phyloP scores from a whole-genome alignment of 2,797 vertebrate genomes.

The Gallirallus australis region DNA sequence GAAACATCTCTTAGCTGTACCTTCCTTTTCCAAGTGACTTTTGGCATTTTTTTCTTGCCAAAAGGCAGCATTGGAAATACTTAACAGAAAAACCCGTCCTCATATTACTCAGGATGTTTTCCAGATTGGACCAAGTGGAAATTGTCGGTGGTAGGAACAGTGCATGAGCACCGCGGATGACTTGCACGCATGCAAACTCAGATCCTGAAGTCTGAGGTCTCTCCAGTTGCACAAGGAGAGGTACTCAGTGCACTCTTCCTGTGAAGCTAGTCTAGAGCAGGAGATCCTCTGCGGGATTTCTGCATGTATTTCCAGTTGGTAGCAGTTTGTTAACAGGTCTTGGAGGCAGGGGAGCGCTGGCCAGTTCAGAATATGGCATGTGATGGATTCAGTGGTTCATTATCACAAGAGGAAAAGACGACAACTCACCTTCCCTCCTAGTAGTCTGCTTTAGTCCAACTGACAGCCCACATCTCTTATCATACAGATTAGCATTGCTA shows the following conservation, averaged over 20 bases:
- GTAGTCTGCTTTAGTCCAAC: neutral
- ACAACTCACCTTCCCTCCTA: neutral
- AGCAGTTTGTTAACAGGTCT: neutral
- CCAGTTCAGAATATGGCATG: neutral
- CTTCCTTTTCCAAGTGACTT: constrained; percentile 67
- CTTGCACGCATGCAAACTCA: neutral
- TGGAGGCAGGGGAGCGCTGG: neutral
- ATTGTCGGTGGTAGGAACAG: constrained; percentile 49
- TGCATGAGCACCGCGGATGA: neutral
- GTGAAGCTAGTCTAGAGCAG: neutral
- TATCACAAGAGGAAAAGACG: neutral
- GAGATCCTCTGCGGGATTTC: neutral
- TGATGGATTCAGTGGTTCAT: neutral
- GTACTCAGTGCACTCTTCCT: neutral
- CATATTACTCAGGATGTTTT: constrained; percentile 68
- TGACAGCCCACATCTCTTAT: neutral
- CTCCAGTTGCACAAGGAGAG: neutral
- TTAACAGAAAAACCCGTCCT: constrained; percentile 63
- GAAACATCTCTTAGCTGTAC: neutral
- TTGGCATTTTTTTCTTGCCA: constrained; percentile 48
- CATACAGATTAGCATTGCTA: neutral
- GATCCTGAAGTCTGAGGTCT: neutral
- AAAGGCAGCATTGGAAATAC: constrained; percentile 70
- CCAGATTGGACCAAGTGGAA: constrained; percentile 66
- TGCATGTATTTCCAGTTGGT: neutral